Evolutionary conservation across 37 sponge, comb jelly and placozoan genomes (phyloP).

Genomic region (Theonella swinhoei): DNA sequence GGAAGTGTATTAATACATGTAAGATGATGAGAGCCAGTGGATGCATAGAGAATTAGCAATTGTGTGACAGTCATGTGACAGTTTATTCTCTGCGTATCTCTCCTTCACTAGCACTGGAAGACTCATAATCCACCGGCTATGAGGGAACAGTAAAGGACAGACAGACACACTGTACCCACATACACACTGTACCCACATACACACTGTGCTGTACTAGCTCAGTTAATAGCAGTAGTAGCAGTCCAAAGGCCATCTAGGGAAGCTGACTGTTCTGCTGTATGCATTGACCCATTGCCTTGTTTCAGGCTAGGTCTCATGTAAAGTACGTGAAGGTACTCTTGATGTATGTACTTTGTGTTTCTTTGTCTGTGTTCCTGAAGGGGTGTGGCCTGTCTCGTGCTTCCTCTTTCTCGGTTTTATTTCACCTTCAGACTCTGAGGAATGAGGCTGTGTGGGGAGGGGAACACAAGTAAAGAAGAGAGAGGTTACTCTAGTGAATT

Average conservation of each 20-base stretch:
- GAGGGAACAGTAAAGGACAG: background rate
- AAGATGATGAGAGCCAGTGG: too few species aligned
- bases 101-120: constrained; percentile 64
- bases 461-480: background rate
- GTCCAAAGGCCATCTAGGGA: too few species aligned
- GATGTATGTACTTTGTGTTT: constrained; percentile 49
- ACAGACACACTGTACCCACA: background rate
- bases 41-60: too few species aligned
- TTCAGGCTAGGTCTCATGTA: too few species aligned
- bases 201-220: too few species aligned
- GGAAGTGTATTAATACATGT: background rate
- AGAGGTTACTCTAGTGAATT: background rate
- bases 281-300: too few species aligned
- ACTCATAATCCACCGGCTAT: constrained; percentile 15
- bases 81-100: constrained; percentile 26
- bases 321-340: too few species aligned
- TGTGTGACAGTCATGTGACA: background rate
- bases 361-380: too few species aligned
- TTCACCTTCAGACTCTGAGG: constrained; percentile 60
- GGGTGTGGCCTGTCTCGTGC: background rate
- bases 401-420: constrained; percentile 6
- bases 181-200: too few species aligned
- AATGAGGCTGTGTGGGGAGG: background rate
- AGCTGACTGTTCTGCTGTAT: too few species aligned
- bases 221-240: too few species aligned